These are phyloP conservation scores for Aspiorhynchus laticeps DNA, from an alignment of 2,113 vertebrate genomes.

Conservation along the genomic window DNA sequence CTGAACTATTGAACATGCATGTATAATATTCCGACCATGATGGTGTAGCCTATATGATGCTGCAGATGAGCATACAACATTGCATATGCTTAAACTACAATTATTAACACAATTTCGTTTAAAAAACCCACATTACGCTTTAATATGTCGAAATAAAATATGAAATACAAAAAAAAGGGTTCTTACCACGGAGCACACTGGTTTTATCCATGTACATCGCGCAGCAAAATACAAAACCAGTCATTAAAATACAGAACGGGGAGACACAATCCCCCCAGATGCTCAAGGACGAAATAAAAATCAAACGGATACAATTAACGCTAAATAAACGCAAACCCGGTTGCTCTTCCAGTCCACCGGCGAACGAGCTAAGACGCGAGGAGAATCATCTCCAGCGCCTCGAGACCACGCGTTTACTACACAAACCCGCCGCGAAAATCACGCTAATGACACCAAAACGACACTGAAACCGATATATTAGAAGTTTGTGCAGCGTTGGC, in stretches of 20 bases:
- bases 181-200: conserved; percentile 79
- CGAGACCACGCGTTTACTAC: conserved; percentile 33
- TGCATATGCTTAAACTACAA: background rate
- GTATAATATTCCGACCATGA: conserved; percentile 23
- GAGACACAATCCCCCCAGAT: conserved; percentile 71
- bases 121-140: background rate
- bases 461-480: background rate
- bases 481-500: conserved; percentile 1
- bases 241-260: conserved; percentile 77
- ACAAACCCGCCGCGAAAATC: background rate
- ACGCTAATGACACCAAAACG: background rate
- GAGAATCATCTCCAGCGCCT: conserved; percentile 53
- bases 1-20: conserved; percentile 49
- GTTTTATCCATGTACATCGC: conserved; percentile 84
- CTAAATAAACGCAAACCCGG: background rate
- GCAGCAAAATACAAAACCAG: conserved; percentile 81
- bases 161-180: background rate
- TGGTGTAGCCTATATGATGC: background rate
- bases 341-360: conserved; percentile 33
- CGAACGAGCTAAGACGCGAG: conserved; percentile 54
- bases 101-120: background rate
- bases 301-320: conserved; percentile 20
- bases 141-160: background rate
- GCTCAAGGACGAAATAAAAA: conserved; percentile 64
- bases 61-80: background rate